Conservation (phyloP, 2,888 invertebrate species). For the Osedax frankpressi region DNA sequence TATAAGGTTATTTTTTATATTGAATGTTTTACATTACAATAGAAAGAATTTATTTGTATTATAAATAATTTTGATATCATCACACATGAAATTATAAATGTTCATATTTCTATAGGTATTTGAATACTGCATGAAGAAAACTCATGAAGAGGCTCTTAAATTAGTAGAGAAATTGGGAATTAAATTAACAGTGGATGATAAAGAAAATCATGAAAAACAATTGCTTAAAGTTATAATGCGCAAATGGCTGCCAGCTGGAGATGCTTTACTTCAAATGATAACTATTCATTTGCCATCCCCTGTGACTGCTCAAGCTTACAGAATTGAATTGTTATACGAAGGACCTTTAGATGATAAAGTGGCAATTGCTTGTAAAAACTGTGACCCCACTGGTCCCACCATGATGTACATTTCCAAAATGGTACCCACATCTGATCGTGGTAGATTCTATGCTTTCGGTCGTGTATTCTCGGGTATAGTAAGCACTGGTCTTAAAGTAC, state of each 20-base stretch:
- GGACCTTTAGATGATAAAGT: conserved; percentile 92
- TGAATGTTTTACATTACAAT: too few relatives aligned
- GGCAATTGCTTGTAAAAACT: conserved; percentile 66
- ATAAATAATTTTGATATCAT: too few relatives aligned
- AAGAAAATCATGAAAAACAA: conserved; percentile 88
- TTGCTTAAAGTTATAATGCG: conserved; percentile 82
- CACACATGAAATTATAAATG: too few relatives aligned
- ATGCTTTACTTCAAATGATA: conserved; percentile 99
- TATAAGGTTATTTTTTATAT: conserved; percentile 66
- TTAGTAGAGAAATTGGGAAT: conserved; percentile 82
- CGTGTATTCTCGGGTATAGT: conserved; percentile 96
- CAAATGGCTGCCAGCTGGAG: conserved; percentile 97
- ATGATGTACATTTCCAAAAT: conserved; percentile 99
- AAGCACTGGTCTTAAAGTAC: conserved; percentile 55
- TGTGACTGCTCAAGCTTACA: conserved; percentile 93
- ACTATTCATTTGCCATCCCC: conserved; percentile 98
- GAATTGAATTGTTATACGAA: conserved; percentile 98
- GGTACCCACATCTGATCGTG: conserved; percentile 99
- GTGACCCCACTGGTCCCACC: conserved; percentile 88
- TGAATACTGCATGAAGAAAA: conserved; percentile 76
- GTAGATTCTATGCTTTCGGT: conserved; percentile 98
- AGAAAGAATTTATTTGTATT: too few relatives aligned
- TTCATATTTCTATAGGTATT: conserved; percentile 53
- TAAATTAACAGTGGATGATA: conserved; percentile 80
- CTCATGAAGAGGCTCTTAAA: conserved; percentile 78